Evolutionary conservation across 2,888 invertebrate genomes (phyloP).

Genomic region (Trachelus troglodyta): DNA sequence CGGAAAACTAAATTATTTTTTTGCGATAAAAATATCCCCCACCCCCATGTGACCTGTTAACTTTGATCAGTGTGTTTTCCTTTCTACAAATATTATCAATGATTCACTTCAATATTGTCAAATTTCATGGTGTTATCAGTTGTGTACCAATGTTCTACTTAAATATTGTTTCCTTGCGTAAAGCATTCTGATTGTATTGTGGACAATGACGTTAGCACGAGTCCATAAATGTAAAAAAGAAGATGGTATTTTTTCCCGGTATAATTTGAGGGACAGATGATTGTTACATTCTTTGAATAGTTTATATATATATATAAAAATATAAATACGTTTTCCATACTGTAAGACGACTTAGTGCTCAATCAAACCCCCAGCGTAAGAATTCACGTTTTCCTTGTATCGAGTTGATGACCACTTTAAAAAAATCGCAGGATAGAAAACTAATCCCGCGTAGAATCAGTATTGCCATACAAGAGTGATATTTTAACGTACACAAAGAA

Average conservation of each 20-base stretch:
- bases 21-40: not conserved
- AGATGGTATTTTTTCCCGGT: constrained; percentile 12
- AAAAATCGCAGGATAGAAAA: not conserved
- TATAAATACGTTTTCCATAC: constrained; percentile 10
- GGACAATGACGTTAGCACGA: constrained; percentile 12
- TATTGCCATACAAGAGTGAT: constrained; percentile 1
- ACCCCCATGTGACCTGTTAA: not conserved
- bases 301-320: constrained; percentile 26
- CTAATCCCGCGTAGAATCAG: not conserved
- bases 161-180: not conserved
- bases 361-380: constrained; percentile 1
- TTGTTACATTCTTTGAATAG: constrained; percentile 18
- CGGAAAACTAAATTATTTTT: constrained; percentile 4
- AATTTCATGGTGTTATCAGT: not conserved
- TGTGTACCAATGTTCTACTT: not conserved
- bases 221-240: constrained; percentile 9
- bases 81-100: no score
- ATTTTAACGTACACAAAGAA: not conserved
- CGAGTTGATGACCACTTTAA: not conserved
- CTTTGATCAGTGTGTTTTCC: not conserved
- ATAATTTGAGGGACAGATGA: constrained; percentile 20
- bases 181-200: constrained; percentile 12
- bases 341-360: not conserved
- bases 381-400: not conserved
- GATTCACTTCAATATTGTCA: not conserved